phyloP scores from a whole-genome alignment of 1,140 invertebrate species.

The Zophobas morio region DNA sequence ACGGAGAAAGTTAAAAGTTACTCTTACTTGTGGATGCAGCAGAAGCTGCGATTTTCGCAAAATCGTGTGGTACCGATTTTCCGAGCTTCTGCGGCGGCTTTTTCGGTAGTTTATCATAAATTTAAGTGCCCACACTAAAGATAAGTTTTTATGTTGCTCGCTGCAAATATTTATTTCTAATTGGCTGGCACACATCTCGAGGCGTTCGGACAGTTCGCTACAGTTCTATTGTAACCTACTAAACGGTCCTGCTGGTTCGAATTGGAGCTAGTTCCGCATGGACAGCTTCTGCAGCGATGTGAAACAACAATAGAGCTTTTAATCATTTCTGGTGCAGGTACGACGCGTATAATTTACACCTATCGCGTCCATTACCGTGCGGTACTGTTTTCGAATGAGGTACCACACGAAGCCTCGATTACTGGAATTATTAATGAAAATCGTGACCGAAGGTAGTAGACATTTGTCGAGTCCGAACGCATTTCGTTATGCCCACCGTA shows the following conservation, averaged over 20 bases:
- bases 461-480: background rate
- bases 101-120: too few relatives aligned
- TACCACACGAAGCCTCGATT: slow-evolving; percentile 8
- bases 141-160: background rate
- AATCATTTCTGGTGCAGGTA: slow-evolving; percentile 12
- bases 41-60: too few relatives aligned
- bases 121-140: too few relatives aligned
- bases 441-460: background rate
- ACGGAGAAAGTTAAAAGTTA: background rate
- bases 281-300: background rate
- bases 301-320: slow-evolving; percentile 28
- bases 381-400: slow-evolving; percentile 3
- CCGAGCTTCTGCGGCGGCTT: too few relatives aligned
- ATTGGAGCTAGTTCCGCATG: slow-evolving; percentile 21
- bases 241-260: background rate
- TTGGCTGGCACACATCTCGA: slow-evolving; percentile 22
- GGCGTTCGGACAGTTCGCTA: slow-evolving; percentile 27
- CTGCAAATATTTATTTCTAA: slow-evolving; percentile 13
- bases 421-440: slow-evolving; percentile 13
- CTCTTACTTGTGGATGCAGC: too few relatives aligned
- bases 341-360: background rate
- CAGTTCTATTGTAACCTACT: slow-evolving; percentile 28
- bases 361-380: slow-evolving; percentile 7
- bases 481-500: slow-evolving; percentile 2
- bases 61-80: too few relatives aligned